Evolutionary conservation across 64 coral and sea anemone genomes (phyloP).

Genomic region (Astreopora myriophthalma): DNA sequence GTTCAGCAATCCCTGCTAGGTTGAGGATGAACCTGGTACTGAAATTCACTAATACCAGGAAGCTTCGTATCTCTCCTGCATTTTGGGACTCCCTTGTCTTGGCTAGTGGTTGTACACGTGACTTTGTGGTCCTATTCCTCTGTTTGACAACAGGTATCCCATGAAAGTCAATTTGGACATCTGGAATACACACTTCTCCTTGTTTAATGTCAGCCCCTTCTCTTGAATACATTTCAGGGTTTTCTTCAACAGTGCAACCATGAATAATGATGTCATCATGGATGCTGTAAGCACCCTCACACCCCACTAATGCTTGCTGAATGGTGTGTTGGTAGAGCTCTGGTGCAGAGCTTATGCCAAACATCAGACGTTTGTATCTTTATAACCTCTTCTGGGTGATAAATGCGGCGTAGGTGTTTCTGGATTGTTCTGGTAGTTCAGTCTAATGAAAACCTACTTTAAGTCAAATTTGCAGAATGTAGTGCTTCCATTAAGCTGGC

Average conservation of each 20-base stretch:
- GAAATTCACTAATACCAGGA: slow-evolving; percentile 51
- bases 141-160: slow-evolving; percentile 16
- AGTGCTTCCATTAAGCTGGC: neutral
- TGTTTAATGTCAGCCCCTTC: slow-evolving; percentile 1
- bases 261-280: slow-evolving; percentile 42
- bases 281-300: neutral
- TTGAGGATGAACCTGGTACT: slow-evolving; percentile 5
- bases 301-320: neutral
- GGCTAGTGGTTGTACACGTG: too few species aligned
- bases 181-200: neutral
- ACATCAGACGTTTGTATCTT: neutral
- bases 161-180: slow-evolving; percentile 49
- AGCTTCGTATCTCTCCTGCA: too few species aligned
- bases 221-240: neutral
- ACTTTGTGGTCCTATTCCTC: neutral
- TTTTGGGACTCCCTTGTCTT: too few species aligned
- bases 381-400: neutral
- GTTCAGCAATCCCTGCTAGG: slow-evolving; percentile 13
- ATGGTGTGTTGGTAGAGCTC: neutral
- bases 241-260: slow-evolving; percentile 41
- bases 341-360: too few species aligned
- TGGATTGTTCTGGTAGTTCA: neutral
- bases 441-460: neutral
- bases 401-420: neutral
- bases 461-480: neutral